A percentile compares a stretch with the other conserved stretches of the same genome.
phyloP scores from a whole-genome alignment of 2,113 vertebrate genomes.

The Sigmodon hispidus region DNA sequence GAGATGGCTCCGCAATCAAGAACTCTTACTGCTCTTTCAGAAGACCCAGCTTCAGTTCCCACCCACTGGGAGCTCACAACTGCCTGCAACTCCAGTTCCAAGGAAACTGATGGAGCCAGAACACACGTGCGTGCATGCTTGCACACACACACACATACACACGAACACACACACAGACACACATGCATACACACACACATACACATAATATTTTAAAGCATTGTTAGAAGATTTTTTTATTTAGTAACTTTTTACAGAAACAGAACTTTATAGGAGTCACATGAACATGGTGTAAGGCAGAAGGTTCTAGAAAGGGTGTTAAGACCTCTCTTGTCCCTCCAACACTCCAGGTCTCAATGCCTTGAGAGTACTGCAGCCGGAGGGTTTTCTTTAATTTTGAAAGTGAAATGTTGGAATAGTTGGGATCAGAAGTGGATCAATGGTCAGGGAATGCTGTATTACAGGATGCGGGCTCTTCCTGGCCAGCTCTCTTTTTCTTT shows the following conservation, averaged over 20 bases:
- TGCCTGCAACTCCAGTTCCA: background rate
- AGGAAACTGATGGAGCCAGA: background rate
- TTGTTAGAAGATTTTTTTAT: background rate
- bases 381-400: background rate
- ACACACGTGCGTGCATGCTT: background rate
- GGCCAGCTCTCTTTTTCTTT: background rate
- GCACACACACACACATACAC: no score
- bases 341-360: background rate
- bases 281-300: rapidly evolving
- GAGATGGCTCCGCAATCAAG: background rate
- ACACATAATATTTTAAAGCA: background rate
- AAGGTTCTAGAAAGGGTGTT: background rate
- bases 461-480: background rate
- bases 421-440: no score
- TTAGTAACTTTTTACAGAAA: background rate
- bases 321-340: background rate
- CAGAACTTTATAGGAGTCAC: background rate
- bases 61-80: background rate
- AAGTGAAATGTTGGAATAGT: background rate
- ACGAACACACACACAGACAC: no score
- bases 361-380: background rate
- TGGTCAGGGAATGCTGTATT: background rate
- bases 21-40: background rate
- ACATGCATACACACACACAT: no score
- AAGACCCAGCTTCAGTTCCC: background rate